Base-by-base conservation (phyloP, 2,888 invertebrate species). In the Alentia gelatinosa region DNA sequence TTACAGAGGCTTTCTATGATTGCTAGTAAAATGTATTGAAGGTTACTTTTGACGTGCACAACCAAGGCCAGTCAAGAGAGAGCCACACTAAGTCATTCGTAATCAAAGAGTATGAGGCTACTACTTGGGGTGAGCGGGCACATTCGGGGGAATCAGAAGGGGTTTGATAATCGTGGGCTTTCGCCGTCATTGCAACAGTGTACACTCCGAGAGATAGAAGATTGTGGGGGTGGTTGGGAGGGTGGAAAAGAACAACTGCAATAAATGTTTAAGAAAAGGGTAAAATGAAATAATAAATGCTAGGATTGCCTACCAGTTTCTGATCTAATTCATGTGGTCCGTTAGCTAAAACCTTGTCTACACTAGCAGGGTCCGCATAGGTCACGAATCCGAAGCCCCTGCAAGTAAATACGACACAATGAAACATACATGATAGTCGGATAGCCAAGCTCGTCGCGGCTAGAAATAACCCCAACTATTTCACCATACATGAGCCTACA, bases 301-400 rank as follows among this genome's bases (percentile, higher is more conserved):
- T 89, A 63, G 37, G 74, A 89, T 56, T 26, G 89, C 95, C 93
- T 97, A 99, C 99, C 98, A 99, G 99, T 98, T 99, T 99, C 96
- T 99, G 99, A 97, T 99, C 99, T 97, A 99, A 97, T 97, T 99
- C 99, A 97, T 99, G 99, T 97, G 98, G 98, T 97, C 98, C 98
- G 97, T 98, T 98, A 96, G 98, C 98, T 97, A 99, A 98, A 96
- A 99, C 99, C 97, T 99, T 99, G 97, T 99, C 99, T 97, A 99
- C 99, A 97, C 98, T 98, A 97, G 98, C 97, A 96, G 99, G 98
- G 97, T 99, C 99, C 97, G 98, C 98, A 97, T 99, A 99, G 97
- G 99, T 99, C 97, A 99, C 99, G 97, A 99, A 99, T 96, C 99
- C 99, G 97, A 99, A 99, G 96, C 99, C 99, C 97, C 96, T 96